Evolutionary conservation across 2,797 vertebrate species (phyloP).

Genomic region (Botia almorhae): DNA sequence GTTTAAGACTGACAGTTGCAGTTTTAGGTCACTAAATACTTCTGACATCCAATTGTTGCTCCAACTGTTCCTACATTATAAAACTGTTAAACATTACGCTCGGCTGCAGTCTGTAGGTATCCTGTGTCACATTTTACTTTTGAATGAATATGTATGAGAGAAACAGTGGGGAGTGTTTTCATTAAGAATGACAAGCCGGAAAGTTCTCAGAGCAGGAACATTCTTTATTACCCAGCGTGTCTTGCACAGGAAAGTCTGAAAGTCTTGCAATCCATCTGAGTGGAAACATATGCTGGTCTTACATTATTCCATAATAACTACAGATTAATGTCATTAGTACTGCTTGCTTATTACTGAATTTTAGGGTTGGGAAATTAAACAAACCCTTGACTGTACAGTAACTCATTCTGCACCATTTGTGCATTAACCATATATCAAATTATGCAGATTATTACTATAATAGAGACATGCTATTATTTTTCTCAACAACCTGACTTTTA

Average conservation of each 20-base stretch:
- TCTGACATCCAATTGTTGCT: background rate
- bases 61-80: background rate
- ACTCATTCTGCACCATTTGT: too few species aligned
- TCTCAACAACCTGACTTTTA: too few species aligned
- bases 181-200: slow-evolving; percentile 25
- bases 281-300: background rate
- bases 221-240: slow-evolving; percentile 27
- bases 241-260: background rate
- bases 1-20: background rate
- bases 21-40: background rate
- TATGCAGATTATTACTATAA: too few species aligned
- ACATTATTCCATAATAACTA: background rate
- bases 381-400: too few species aligned
- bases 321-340: background rate
- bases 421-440: too few species aligned
- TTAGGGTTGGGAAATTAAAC: too few species aligned
- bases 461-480: too few species aligned
- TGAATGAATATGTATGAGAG: slow-evolving; percentile 35
- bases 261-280: slow-evolving; percentile 6
- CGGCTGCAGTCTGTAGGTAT: slow-evolving; percentile 23
- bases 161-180: slow-evolving; percentile 42
- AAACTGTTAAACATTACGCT: slow-evolving; percentile 16
- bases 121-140: slow-evolving; percentile 28
- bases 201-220: slow-evolving; percentile 10
- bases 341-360: too few species aligned